Evolutionary conservation across 2,113 vertebrate species (phyloP).

Genomic region (Nicator chloris): DNA sequence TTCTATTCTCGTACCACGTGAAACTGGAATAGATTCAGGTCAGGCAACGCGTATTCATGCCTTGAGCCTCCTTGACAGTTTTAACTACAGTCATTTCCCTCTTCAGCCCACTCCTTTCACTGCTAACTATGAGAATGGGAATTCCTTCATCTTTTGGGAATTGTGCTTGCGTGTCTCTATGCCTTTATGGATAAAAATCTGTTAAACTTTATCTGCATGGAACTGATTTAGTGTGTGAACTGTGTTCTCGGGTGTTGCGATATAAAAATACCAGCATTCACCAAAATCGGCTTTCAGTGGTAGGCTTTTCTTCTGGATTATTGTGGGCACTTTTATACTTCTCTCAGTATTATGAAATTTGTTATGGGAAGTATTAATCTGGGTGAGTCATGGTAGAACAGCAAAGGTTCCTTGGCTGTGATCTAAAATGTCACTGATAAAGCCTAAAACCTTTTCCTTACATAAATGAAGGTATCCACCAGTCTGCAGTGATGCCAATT

Average conservation of each 20-base stretch:
- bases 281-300: background rate
- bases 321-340: background rate
- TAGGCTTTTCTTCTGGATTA: background rate
- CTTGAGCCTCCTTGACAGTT: constrained; percentile 24
- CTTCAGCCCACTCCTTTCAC: constrained; percentile 38
- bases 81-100: constrained; percentile 16
- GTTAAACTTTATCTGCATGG: background rate
- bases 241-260: background rate
- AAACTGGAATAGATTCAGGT: constrained; percentile 49
- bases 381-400: background rate
- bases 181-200: background rate
- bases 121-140: constrained; percentile 12
- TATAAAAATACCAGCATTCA: background rate
- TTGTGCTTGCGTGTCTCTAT: background rate
- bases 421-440: background rate
- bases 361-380: background rate
- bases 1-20: background rate
- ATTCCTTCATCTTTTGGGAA: constrained; percentile 9
- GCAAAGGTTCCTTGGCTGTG: background rate
- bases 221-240: background rate
- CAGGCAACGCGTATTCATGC: constrained; percentile 20
- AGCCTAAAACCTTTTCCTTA: background rate
- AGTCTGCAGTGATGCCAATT: background rate
- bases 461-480: background rate
- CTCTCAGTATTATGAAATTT: background rate